Evolutionary conservation across 2,797 vertebrate genomes (phyloP), one percentile per base, ranked within the genome.

Genomic region (Lates japonicus): DNA sequence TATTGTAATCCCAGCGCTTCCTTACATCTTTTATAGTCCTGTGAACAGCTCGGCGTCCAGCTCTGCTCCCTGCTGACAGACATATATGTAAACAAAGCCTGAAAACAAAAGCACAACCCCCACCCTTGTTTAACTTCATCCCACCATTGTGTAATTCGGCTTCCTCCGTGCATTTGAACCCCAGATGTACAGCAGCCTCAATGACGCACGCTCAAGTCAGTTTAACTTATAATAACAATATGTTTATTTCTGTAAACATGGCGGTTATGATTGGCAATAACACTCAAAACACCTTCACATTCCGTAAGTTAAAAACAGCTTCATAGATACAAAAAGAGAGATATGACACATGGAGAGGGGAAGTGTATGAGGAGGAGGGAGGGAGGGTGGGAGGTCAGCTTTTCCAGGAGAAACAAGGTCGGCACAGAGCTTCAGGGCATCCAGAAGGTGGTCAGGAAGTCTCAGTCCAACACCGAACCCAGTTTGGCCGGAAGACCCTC

Each of bases 391-490:
- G 22, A 33, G 48, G 63, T 54, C 71, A 49, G 57, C 80, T 75
- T 46, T 9, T 89, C 62, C 55, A 63, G 68, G 67, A 72, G 64
- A 44, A 82, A 60, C 42, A 13, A 11, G 69, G 59, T 73, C 80
- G 14, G 67, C 60, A 5, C 62, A 44, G 73, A 74, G 67, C 64
- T 57, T 42, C 74, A 35, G 72, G 72, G 31, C 46, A 33, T 67
- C 70, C 71, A 54, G 70, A 33, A 35, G 74, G 71, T 22, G 68
- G 70, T 14, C 19, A 13, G 31, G 1, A 46, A 22, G 58, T 67
- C 54, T 96, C 89, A 99, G 94, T 99, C 98, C 76, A 97, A 94
- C 75, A 99, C 97, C 4, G 97, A 99, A 51, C 97, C 96, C 0
- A 90, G 92, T 80, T 97, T 85, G 5, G 97, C 95, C 8, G 98